phyloP scores from a whole-genome alignment of 2,113 vertebrate species.

The Equus quagga region DNA sequence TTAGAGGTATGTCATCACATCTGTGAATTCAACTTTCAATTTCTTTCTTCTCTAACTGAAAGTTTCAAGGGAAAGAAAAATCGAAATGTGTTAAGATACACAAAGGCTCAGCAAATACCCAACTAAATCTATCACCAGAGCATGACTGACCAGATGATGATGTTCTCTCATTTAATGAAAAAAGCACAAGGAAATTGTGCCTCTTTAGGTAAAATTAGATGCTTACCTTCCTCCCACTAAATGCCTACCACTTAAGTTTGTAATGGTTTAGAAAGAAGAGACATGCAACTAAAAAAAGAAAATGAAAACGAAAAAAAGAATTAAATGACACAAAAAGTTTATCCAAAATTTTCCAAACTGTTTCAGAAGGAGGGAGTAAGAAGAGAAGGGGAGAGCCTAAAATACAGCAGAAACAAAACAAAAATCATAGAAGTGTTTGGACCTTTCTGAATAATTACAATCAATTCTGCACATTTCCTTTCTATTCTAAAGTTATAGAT shows the following conservation, averaged over 20 bases:
- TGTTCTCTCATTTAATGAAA: neutral
- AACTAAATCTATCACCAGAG: neutral
- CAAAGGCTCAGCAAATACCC: neutral
- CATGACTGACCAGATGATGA: neutral
- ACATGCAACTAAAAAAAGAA: neutral
- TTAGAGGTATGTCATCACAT: neutral
- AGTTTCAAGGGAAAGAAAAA: neutral
- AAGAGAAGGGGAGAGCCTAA: neutral
- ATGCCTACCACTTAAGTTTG: neutral
- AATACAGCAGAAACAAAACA: neutral
- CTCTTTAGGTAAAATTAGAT: neutral
- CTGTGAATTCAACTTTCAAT: neutral
- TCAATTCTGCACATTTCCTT: neutral
- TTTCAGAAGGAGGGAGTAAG: neutral
- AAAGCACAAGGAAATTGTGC: neutral
- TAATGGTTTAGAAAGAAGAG: neutral
- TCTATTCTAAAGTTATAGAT: neutral
- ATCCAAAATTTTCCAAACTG: neutral
- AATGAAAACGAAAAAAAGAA: accelerated
- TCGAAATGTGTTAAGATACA: neutral
- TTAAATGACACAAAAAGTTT: neutral
- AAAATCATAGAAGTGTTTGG: neutral
- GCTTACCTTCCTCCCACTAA: neutral
- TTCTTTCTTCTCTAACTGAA: neutral
- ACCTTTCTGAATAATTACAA: neutral